Evolutionary conservation across 1,140 invertebrate species (phyloP), one percentile per base, ranked within the genome.

Genomic region (Aradophagus sp.): DNA sequence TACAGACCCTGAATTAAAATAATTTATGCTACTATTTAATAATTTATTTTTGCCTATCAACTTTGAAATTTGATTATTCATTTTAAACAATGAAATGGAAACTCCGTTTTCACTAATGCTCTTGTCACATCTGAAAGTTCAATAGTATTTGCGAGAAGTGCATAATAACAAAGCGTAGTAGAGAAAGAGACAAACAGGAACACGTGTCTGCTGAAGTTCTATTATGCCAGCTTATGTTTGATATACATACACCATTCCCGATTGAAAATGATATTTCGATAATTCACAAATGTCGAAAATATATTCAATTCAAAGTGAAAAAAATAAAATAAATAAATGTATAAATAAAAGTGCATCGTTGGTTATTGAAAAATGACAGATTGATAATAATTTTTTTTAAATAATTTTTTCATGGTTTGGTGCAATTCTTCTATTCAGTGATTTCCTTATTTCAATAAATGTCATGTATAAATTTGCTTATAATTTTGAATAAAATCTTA

Each of bases 251-350:
- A 48, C 55, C 55, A 41, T 55, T 34, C 26, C 34, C 27, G 38
- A 68, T 68, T 68, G 47, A 58, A 59, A 59, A 50, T 58, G 52
- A 42, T 59, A 48, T 53, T 59, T 68, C 47, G 39, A 59, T 53
- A 59, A 52, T 35, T 50, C 45, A 58, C 8, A 39, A 35, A 53
- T 41, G 50, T 34, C 47, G 44, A 44, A 62, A 59, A 23, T 23
- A 23, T 5, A 5, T 23, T 8, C 4, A 23, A 23, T 23, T 23
- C 8, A 23, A 23, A 5, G 8, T 23, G 8, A 23, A 8, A 23
- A 23, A 23, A 23, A 23, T 5, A 23, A 23, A n/a, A n/a, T n/a
- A n/a, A n/a, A n/a, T n/a, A n/a, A n/a, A n/a, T n/a, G n/a, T n/a
- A n/a, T n/a, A n/a, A n/a, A n/a, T n/a, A n/a, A n/a, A n/a, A n/a